phyloP scores from a whole-genome alignment of 2,888 invertebrate genomes.

The Xylota segnis region DNA sequence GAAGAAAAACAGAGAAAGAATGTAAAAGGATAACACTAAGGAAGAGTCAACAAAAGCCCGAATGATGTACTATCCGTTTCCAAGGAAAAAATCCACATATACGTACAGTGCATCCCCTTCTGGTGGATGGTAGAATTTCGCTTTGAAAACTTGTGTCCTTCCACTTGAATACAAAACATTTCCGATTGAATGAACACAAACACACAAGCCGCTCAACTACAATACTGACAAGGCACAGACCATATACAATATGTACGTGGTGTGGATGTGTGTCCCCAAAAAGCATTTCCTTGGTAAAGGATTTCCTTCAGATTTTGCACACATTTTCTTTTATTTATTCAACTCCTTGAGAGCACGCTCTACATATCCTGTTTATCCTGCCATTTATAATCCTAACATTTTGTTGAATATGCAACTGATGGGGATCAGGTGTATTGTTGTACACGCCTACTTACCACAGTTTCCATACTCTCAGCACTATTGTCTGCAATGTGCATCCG shows the following conservation, averaged over 20 bases:
- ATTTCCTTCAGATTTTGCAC: conserved; percentile 68
- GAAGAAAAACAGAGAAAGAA: neutral
- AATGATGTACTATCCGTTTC: conserved; percentile 8
- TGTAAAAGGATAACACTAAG: neutral
- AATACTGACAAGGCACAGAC: neutral
- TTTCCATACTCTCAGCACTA: neutral
- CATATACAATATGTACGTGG: conserved; percentile 47
- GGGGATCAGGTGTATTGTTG: conserved; percentile 74
- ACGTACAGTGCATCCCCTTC: conserved; percentile 35
- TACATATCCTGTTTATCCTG: conserved; percentile 74
- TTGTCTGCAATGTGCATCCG: conserved; percentile 54
- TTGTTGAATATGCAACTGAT: conserved; percentile 73
- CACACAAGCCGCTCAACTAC: conserved; percentile 30
- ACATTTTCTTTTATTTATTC: conserved; percentile 62
- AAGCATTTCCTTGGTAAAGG: conserved; percentile 59
- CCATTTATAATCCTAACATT: conserved; percentile 73
- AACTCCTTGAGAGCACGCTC: conserved; percentile 56
- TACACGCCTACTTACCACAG: conserved; percentile 61
- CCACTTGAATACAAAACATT: conserved; percentile 74
- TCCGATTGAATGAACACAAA: conserved; percentile 76
- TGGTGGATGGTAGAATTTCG: conserved; percentile 11
- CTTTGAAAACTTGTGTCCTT: conserved; percentile 68
- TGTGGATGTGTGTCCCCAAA: conserved; percentile 28
- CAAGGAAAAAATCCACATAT: conserved; percentile 10
- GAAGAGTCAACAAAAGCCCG: conserved; percentile 5